Percentiles rank a stretch among this genome's conserved stretches.
phyloP scores from a whole-genome alignment of 2,797 vertebrate species.

The Gorsachius magnificus region DNA sequence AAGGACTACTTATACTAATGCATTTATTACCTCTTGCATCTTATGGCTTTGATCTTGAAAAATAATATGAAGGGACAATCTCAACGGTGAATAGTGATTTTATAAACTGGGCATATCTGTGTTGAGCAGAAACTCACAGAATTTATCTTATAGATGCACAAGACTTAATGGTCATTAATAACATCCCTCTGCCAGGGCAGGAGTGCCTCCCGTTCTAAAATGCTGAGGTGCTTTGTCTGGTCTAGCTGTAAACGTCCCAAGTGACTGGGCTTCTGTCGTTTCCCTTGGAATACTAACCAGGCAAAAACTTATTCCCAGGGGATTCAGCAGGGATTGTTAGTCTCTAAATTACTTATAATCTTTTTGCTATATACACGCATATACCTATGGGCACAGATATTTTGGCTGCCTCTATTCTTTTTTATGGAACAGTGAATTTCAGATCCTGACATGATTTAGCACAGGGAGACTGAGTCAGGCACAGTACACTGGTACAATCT shows the following conservation, averaged over 20 bases:
- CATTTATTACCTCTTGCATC: constrained; percentile 55
- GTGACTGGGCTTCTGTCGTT: neutral
- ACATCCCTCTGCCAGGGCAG: neutral
- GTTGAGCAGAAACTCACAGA: constrained; percentile 29
- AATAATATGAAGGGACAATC: neutral
- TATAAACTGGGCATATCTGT: constrained; percentile 33
- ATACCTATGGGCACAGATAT: neutral
- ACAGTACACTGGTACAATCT: neutral
- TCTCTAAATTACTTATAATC: neutral
- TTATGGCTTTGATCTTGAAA: constrained; percentile 56
- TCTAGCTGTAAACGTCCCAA: neutral
- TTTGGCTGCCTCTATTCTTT: neutral
- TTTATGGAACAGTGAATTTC: constrained; percentile 22
- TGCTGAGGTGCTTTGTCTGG: neutral
- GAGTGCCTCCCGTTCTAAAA: neutral
- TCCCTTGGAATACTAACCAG: neutral
- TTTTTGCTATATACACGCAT: neutral
- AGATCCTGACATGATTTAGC: constrained; percentile 36
- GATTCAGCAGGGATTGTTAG: neutral
- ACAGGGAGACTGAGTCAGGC: constrained; percentile 7
- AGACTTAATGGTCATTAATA: constrained; percentile 13
- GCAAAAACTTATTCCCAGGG: neutral
- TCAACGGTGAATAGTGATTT: constrained; percentile 60
- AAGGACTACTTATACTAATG: constrained; percentile 39
- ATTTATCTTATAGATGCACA: neutral